phyloP scores from a whole-genome alignment of 2,797 vertebrate species.

The Tragopan temminckii region DNA sequence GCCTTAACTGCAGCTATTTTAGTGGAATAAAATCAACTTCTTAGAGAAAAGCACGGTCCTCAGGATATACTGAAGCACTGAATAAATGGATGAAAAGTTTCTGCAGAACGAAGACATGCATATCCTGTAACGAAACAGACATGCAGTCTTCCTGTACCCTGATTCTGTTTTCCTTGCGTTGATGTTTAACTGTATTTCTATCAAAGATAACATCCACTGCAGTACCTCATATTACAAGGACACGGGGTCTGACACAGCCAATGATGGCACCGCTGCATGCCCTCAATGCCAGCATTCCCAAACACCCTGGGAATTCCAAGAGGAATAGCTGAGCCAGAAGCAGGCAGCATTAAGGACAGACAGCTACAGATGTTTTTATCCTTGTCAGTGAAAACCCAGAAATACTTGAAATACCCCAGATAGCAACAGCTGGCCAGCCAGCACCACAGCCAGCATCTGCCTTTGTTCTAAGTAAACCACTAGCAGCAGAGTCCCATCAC shows the following conservation, averaged over 20 bases:
- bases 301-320: neutral
- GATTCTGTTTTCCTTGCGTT: neutral
- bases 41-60: fast-evolving
- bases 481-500: conserved; percentile 31
- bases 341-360: conserved; percentile 9
- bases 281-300: neutral
- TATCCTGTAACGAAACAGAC: neutral
- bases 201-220: neutral
- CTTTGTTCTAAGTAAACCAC: conserved; percentile 59
- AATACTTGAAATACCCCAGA: conserved; percentile 70
- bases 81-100: neutral
- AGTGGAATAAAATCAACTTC: neutral
- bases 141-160: neutral
- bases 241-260: neutral
- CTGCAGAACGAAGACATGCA: neutral
- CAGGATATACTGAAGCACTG: neutral
- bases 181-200: neutral
- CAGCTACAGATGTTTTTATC: conserved; percentile 65
- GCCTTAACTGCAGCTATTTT: neutral
- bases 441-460: conserved; percentile 1
- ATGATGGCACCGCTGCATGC: neutral
- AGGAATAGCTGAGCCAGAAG: neutral
- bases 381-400: conserved; percentile 35
- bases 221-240: neutral
- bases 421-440: conserved; percentile 48